Evolutionary conservation across 2,113 vertebrate genomes (phyloP).

Genomic region (Heterocephalus glaber): DNA sequence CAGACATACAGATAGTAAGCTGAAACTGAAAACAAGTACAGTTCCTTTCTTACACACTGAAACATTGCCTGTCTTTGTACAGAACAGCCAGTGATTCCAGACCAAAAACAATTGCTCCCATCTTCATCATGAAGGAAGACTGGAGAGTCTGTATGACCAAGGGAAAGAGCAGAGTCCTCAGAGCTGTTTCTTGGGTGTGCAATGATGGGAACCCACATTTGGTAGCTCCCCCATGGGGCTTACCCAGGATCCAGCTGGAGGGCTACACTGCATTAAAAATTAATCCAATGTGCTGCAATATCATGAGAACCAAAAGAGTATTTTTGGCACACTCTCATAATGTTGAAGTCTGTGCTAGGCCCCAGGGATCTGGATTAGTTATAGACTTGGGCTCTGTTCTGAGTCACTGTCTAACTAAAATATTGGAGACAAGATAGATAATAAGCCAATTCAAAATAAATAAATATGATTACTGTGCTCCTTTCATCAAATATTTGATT

Average conservation of each 20-base stretch:
- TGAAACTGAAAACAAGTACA: background rate
- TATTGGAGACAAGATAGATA: background rate
- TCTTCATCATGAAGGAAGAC: background rate
- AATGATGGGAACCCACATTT: background rate
- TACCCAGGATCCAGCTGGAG: background rate
- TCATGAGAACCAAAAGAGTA: background rate
- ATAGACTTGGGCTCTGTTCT: constrained; percentile 7
- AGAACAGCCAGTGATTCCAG: background rate
- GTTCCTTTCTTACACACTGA: background rate
- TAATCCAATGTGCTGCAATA: background rate
- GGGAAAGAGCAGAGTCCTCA: background rate
- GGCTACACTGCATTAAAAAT: constrained; percentile 38
- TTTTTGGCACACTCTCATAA: background rate
- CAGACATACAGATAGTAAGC: background rate
- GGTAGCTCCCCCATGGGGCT: background rate
- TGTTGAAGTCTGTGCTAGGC: background rate
- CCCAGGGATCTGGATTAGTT: background rate
- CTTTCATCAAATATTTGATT: constrained; percentile 47
- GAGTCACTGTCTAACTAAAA: constrained; percentile 58
- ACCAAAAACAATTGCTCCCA: background rate
- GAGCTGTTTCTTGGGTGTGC: background rate
- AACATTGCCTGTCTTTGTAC: background rate
- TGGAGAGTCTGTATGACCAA: background rate
- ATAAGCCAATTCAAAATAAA: constrained; percentile 18
- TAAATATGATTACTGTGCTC: constrained; percentile 3